Evolutionary conservation across 2,888 invertebrate species (phyloP).

Genomic region (Omphaloscelis lunosa): DNA sequence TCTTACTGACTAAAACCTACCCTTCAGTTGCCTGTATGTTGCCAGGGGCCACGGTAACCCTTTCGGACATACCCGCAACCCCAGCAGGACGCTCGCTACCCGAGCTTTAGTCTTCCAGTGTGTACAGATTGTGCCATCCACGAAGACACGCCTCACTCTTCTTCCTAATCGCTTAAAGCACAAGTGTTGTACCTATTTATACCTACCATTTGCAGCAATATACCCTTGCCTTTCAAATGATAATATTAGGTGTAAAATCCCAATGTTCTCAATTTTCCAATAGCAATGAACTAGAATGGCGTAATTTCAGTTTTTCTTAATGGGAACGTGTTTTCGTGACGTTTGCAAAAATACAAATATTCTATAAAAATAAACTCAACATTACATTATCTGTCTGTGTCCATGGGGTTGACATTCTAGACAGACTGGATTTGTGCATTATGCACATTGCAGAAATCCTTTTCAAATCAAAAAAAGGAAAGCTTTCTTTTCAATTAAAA

Average conservation of each 20-base stretch:
- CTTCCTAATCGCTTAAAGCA: too few relatives aligned
- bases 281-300: background rate
- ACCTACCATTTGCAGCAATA: background rate
- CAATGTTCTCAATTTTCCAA: background rate
- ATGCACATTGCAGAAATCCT: conserved; percentile 23
- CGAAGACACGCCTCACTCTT: too few relatives aligned
- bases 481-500: conserved; percentile 63
- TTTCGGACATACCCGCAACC: too few relatives aligned
- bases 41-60: too few relatives aligned
- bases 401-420: background rate
- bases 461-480: conserved; percentile 23
- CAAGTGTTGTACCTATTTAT: too few relatives aligned
- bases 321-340: background rate
- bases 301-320: background rate
- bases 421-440: too few relatives aligned
- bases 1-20: too few relatives aligned
- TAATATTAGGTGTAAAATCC: background rate
- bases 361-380: background rate
- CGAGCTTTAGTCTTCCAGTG: background rate
- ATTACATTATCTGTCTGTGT: background rate
- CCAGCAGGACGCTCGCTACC: too few relatives aligned
- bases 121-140: too few relatives aligned
- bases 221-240: background rate
- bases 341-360: background rate
- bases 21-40: too few relatives aligned